A percentile compares a stretch with the other conserved stretches of the same genome.
These are phyloP conservation scores for Frankliniella intonsa DNA, from an alignment of 2,888 invertebrate species.

Conservation along the genomic window DNA sequence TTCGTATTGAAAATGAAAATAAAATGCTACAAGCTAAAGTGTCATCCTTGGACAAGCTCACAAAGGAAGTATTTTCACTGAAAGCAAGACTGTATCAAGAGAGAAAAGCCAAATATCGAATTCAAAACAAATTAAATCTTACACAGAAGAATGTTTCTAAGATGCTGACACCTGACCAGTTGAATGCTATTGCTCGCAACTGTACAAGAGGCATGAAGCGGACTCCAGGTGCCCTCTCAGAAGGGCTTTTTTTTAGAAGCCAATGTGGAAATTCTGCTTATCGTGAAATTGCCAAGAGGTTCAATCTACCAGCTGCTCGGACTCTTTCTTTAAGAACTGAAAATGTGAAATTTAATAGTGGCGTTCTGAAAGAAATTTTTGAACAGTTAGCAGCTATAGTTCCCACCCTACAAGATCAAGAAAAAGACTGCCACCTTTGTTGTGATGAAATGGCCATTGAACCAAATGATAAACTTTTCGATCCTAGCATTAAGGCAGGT, in stretches of 20 bases:
- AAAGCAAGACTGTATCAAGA: not conserved
- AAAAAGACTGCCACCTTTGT: not conserved
- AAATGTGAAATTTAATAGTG: not conserved
- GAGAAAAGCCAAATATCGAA: not conserved
- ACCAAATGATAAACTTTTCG: not conserved
- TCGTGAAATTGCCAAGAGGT: not conserved
- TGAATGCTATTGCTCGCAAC: not conserved
- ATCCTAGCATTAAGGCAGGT: not conserved
- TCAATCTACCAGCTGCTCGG: not conserved
- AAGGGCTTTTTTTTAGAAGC: not conserved
- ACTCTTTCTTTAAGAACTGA: not conserved
- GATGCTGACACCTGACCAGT: not conserved
- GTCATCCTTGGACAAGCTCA: not conserved
- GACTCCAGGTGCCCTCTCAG: not conserved
- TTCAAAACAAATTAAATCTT: not conserved
- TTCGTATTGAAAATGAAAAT: not conserved
- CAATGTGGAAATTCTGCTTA: not conserved
- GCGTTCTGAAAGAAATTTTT: not conserved
- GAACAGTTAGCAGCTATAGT: not conserved
- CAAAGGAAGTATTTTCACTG: not conserved
- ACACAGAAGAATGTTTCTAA: not conserved
- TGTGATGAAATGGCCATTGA: not conserved
- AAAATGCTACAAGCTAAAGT: not conserved
- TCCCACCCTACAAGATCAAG: not conserved
- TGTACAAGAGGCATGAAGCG: not conserved